Evolutionary conservation across 2,888 invertebrate genomes (phyloP).

Genomic region (Sphinx pinastri): DNA sequence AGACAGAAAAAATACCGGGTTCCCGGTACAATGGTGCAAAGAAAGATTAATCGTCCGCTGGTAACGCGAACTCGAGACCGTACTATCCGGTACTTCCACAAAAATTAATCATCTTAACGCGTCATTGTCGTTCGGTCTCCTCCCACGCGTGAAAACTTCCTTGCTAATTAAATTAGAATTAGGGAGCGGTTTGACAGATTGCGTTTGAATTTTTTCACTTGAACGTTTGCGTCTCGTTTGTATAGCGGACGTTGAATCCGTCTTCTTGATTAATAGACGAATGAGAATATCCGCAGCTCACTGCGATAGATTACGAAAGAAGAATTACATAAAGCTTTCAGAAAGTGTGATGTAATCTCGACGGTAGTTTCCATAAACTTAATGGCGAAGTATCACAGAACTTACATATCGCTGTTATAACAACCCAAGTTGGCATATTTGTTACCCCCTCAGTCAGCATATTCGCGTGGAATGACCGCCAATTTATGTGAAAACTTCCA

Average conservation of each 20-base stretch:
- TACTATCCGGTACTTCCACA: slow-evolving; percentile 62
- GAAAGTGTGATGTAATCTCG: slow-evolving; percentile 82
- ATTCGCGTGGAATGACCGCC: slow-evolving; percentile 84
- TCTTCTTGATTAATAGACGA: slow-evolving; percentile 68
- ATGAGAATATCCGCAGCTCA: slow-evolving; percentile 53
- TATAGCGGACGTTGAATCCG: slow-evolving; percentile 66
- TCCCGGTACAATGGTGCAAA: slow-evolving; percentile 76
- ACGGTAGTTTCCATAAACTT: slow-evolving; percentile 82
- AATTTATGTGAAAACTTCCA: slow-evolving; percentile 83
- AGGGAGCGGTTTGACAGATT: slow-evolving; percentile 77
- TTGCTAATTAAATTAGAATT: slow-evolving; percentile 81
- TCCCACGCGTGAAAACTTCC: slow-evolving; percentile 74
- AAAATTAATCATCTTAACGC: slow-evolving; percentile 83
- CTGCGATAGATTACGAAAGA: slow-evolving; percentile 63
- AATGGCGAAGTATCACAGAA: slow-evolving; percentile 83
- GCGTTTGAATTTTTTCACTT: slow-evolving; percentile 67
- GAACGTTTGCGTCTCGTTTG: slow-evolving; percentile 56
- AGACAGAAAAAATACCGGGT: slow-evolving; percentile 81
- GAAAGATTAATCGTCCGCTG: slow-evolving; percentile 80
- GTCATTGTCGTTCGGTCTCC: slow-evolving; percentile 74
- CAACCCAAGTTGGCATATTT: slow-evolving; percentile 83
- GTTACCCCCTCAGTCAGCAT: slow-evolving; percentile 83
- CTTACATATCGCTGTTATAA: slow-evolving; percentile 84
- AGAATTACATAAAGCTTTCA: slow-evolving; percentile 81
- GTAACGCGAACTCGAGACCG: slow-evolving; percentile 65